Evolutionary conservation across 2,888 invertebrate species (phyloP), one percentile per base, ranked within the genome.

Genomic region (Scaptomyza cyrtandrae): DNA sequence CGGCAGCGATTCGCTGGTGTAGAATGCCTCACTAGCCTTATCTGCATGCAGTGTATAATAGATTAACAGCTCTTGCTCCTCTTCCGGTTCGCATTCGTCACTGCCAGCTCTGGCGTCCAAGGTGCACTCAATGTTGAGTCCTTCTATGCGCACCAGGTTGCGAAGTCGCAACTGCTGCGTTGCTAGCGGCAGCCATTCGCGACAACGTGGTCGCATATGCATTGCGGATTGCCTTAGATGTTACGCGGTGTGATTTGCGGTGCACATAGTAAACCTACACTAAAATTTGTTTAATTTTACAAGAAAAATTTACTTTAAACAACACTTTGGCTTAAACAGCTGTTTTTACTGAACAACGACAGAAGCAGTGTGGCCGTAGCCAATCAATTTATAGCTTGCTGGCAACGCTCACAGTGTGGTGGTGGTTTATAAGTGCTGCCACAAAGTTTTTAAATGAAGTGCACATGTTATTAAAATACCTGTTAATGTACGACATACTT

Each of bases 131-230:
- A 94, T 92, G 91, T 95, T 95, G 84, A 94, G 93, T 68, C 94
- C 95, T 78, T 94, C 93, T 77, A 97, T 94, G 93, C 96, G 96
- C 86, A 96, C 94, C 65, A 97, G 93, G 92, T 96, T 97, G 75
- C 97, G 93, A 49, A 97, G 93, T 57, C 97, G 94, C 76, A 96
- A 93, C 93, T 98, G 98, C 91, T 97, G 97, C 16, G 97, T 96
- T 49, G 95, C 94, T 71, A 97, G 93, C 52, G 97, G 97, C 69
- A 90, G 69, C 90, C 90, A 90, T 55, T 86, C 84, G 37, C 88
- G 80, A 63, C 88, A 90, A 27, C 90, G 84, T 46, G 91, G 90
- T 10, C 90, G 86, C 62, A 89, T 77, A 71, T 86, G 80, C 90
- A 89, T 90, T 52, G 53, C 69, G 46, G 41, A 37, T 37, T 62